Base-by-base conservation (phyloP, 2,797 vertebrate species). In the Valencia hispanica region DNA sequence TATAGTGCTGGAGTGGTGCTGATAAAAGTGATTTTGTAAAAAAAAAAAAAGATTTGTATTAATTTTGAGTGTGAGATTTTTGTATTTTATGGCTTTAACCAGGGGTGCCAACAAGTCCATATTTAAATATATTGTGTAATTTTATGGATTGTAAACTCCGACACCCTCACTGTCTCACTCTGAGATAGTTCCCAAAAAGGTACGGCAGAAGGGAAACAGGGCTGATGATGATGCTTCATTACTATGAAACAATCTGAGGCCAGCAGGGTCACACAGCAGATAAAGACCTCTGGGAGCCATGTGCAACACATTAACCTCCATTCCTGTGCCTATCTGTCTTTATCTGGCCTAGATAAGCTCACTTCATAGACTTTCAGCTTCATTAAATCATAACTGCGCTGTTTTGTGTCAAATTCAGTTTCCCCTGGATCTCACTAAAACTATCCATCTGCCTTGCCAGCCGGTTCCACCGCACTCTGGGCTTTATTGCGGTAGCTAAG, bases 291-390 rank as follows among this genome's bases (percentile, higher is more conserved):
- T 80, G 82, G 81, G 80, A 89, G 86, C 85, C 92, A 94, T 93
- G 88, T 93, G 92, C 80, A 90, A 85, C 66, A 85, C 81, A 91
- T 94, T 92, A 93, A 88, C 79, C 85, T 86, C 78, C 84, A 82
- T 88, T 90, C 85, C 84, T 80, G 53, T 75, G 89, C 80, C 83
- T 85, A 86, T 92, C 87, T 77, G 79, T 84, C 82, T 90, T 93
- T 94, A 94, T 95, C 93, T 92, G 83, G 79, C 63, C 85, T 86
- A 90, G 94, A 95, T 95, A 95, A 94, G 87, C 91, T 88, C 79
- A 82, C 88, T 93, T 94, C 91, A 89, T 88, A 90, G 91, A 83
- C 89, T 78, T 87, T 91, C 87, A 79, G 82, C 86, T 84, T 83
- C 85, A 83, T 84, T 90, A 88, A 91, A 92, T 93, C 92, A 93